Evolutionary conservation across 1,140 invertebrate species (phyloP), one percentile per base, ranked within the genome.

Genomic region (Pissodes strobi): DNA sequence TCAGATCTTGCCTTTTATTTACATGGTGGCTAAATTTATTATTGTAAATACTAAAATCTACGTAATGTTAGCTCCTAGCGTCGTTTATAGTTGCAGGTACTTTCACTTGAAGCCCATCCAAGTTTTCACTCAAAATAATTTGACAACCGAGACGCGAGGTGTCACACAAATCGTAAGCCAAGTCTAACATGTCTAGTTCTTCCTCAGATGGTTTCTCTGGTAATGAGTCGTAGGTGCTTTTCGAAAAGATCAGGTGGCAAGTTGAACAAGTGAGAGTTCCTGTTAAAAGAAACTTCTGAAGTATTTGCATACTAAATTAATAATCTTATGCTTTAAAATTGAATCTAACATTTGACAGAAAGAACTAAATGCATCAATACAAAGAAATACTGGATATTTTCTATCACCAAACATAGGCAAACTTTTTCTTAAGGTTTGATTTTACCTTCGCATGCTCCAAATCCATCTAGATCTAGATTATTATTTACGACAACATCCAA

Each of bases 141-240:
- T 98, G 95, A 79, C 95, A 98, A 27, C 95, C 95, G 21, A 98
- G 80, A 66, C 95, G 84, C 0, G 95, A 98, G n/a, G 94, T 98
- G 65, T 97, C 93, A 1, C 88, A 89, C n/a, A 97, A 80, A 10
- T 92, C 95, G 78, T 89, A 95, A 0, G 96, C 95, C 71, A 98
- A 80, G 80, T 98, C 96, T 43, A 99, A 79, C 95, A 99, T 97
- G 74, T 99, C 97, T 21, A 93, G 71, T 80, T 99, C 97, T 81
- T 98, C 96, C 69, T 97, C 95, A 0, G 88, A 86, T 0, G 93
- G 86, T 78, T 92, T 90, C 37, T 91, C 88, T 19, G 92, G 88
- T 64, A 98, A 80, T 70, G 84, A 85, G 53, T 95, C 88, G 78
- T 85, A 98, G 77, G 94, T 89, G 63, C 88, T 82, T 74, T 90